phyloP scores from a whole-genome alignment of 2,113 vertebrate genomes.

The Microtus richardsoni region DNA sequence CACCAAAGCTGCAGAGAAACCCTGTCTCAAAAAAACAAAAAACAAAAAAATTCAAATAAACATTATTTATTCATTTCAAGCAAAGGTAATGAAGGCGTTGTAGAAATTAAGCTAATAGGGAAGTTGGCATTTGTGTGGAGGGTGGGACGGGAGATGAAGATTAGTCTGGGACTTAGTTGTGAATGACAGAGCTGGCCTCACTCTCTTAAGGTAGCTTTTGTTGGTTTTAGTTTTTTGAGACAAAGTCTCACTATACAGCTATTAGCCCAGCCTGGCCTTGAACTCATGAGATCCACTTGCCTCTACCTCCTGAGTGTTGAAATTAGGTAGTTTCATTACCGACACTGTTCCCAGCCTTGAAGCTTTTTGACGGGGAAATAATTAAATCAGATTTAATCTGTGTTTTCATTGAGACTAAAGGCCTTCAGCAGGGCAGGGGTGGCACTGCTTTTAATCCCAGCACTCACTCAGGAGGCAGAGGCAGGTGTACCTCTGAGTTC shows the following conservation, averaged over 20 bases:
- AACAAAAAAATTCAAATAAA: neutral
- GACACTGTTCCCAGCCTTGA: neutral
- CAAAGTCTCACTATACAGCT: neutral
- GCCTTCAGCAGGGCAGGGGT: neutral
- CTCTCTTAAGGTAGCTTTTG: neutral
- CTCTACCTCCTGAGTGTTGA: neutral
- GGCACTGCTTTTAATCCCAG: neutral
- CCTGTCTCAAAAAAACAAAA: too few species aligned
- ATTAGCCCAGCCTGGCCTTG: neutral
- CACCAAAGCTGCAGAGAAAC: too few species aligned
- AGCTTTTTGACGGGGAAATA: neutral
- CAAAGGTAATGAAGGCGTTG: neutral
- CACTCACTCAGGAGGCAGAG: neutral
- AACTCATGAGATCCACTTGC: neutral
- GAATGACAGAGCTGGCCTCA: neutral
- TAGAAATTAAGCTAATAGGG: neutral
- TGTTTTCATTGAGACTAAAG: neutral
- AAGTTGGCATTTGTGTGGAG: neutral
- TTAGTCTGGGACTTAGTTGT: neutral
- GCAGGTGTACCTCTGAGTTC: neutral
- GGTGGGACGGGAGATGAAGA: neutral
- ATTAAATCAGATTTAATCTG: neutral
- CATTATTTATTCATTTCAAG: neutral
- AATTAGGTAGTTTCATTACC: neutral
- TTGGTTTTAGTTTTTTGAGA: neutral